These are phyloP conservation scores for Aplysina aerophoba DNA, from an alignment of 37 sponge, comb jelly and placozoan genomes.

Conservation along the genomic window DNA sequence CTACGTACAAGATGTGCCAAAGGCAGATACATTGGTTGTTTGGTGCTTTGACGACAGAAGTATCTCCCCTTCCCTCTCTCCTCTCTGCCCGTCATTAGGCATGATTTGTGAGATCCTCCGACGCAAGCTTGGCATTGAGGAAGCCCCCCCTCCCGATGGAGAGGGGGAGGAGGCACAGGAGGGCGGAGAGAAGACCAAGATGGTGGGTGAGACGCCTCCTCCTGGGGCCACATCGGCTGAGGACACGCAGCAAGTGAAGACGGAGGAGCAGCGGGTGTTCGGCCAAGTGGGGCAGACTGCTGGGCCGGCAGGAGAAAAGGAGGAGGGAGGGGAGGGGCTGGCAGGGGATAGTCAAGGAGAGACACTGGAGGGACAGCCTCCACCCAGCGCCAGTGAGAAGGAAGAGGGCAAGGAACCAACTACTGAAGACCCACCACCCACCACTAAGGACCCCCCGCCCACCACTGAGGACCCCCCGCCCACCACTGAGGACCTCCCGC, in stretches of 20 bases:
- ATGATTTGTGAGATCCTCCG: conserved; percentile 50
- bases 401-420: background rate
- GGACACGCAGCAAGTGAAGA: background rate
- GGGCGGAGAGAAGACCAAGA: background rate
- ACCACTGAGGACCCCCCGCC: background rate
- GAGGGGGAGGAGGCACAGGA: background rate
- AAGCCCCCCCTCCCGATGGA: conserved; percentile 14
- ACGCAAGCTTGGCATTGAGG: conserved; percentile 41
- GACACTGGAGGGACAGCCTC: background rate
- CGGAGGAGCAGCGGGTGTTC: conserved; percentile 38
- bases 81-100: conserved; percentile 6
- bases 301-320: background rate
- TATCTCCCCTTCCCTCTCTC: too few species aligned
- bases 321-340: background rate
- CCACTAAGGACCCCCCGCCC: background rate
- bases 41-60: too few species aligned
- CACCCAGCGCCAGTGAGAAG: background rate
- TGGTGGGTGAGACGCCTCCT: background rate
- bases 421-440: background rate
- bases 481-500: background rate
- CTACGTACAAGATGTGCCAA: too few species aligned
- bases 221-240: conserved; percentile 10
- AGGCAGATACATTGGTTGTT: too few species aligned
- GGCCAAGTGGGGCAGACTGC: background rate
- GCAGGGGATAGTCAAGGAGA: background rate